Evolutionary conservation across 2,113 vertebrate species (phyloP), one percentile per base, ranked within the genome.

Genomic region (Toxotes jaculatrix): DNA sequence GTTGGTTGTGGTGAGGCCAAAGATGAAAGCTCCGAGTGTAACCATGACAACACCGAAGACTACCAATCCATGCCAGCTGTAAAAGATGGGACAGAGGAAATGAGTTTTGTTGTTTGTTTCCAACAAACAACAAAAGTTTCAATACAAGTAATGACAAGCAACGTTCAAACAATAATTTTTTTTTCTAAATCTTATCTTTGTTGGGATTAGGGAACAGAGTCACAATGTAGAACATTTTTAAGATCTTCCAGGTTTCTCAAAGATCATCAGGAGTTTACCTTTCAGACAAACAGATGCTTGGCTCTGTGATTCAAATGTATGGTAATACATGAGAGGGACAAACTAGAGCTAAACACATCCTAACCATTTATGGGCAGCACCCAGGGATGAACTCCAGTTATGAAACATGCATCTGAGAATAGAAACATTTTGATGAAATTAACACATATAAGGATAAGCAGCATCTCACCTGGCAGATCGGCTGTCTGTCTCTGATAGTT

Each of bases 31-130:
- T 63, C 95, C 95, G 0, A 89, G 64, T 36, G 91, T 89, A 53
- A 95, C 92, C 90, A 94, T 95, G 76, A 91, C 67, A 5, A 92
- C 83, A 34, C 94, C 91, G 0, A 96, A 97, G 82, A 89, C 66
- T 76, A 99, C 95, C 92, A 96, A 85, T 0, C 77, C 95, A 85
- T 98, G 97, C 97, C 98, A 99, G 91, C 98, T 99, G 92, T 9
- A 17, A 79, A 14, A 64, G 42, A 93, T 49, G 87, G 89, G 43
- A 76, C 11, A 21, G 27, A 32, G 21, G 27, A 27, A 51, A 11
- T 4, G 11, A 21, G 19, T n/a, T n/a, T n/a, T n/a, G n/a, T n/a
- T n/a, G n/a, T n/a, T n/a, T n/a, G n/a, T 17, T 47, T 47, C 1
- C 27, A 27, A 27, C 45, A 40, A 8, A 45, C 17, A 53, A 21